Base-by-base conservation (phyloP, 92 coral and sea anemone species). In the Zoanthus solanderi region DNA sequence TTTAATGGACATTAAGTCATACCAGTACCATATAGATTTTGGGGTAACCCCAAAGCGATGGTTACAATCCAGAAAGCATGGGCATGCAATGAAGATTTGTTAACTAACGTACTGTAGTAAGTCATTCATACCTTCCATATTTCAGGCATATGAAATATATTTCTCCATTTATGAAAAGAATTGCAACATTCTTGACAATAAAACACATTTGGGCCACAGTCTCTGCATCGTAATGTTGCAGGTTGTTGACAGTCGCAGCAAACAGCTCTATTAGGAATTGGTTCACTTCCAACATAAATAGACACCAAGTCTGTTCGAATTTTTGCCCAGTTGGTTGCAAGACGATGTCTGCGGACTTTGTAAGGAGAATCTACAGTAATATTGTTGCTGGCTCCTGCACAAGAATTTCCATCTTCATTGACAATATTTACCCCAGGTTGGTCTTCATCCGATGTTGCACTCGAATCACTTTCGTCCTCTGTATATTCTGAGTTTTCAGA, bases 261-360 rank as follows among this genome's bases (percentile, higher is more conserved):
- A 77, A 77, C 82, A 77, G 82, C 67, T 4, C 67, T 53, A 6
- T n/a, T 17, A 52, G 82, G 82, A 52, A 53, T 77, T n/a, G 82
- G 82, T 23, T 77, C 82, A 28, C 67, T 53, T 77, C 53, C n/a
- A n/a, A 77, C 66, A 30, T n/a, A 77, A 2, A 53, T 30, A 9
- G 16, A 37, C 30, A 77, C 82, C 66, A 77, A 63, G 82, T 77
- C 82, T 77, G 82, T 77, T 53, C 82, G 82, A 77, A 77, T 7
- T n/a, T 77, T 77, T 2, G n/a, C 82, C 82, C 82, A 77, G 82
- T 77, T 77, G 18, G 6, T 28, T 3, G 47, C 82, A 50, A 77
- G 82, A 53, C 66, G 82, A 65, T 77, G 82, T 76, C 44, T 76
- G 82, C 68, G 82, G 67, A 76, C 81, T 45, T 18, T 76, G 63